phyloP scores from a whole-genome alignment of 2,888 invertebrate species.

The Tyria jacobaeae region DNA sequence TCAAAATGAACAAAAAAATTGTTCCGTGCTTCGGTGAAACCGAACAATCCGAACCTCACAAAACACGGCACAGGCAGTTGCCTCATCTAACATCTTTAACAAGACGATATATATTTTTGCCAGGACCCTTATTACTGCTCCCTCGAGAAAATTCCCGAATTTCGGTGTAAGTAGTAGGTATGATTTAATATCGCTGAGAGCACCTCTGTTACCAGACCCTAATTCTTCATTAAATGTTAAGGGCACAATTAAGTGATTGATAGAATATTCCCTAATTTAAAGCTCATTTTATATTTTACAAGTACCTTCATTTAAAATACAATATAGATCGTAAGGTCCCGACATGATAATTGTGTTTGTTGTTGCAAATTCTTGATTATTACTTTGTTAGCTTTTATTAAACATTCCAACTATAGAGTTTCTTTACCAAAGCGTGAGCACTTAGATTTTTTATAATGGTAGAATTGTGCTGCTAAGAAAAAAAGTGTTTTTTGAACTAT shows the following conservation, averaged over 20 bases:
- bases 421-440: too few relatives aligned
- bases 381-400: neutral
- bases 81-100: neutral
- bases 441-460: too few relatives aligned
- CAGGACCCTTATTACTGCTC: constrained; percentile 25
- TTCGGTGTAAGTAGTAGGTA: constrained; percentile 17
- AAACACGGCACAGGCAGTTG: neutral
- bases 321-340: neutral
- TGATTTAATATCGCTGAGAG: constrained; percentile 37
- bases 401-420: too few relatives aligned
- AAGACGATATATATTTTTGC: constrained; percentile 29
- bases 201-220: constrained; percentile 27
- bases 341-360: neutral
- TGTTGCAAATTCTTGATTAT: neutral
- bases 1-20: too few relatives aligned
- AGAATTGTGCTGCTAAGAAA: too few relatives aligned
- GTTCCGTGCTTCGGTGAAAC: too few relatives aligned
- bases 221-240: constrained; percentile 20
- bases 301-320: neutral
- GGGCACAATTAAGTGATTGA: constrained; percentile 11
- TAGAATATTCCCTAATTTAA: constrained; percentile 24
- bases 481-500: too few relatives aligned
- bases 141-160: constrained; percentile 27
- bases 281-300: neutral
- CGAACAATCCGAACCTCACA: too few relatives aligned